Percentiles rank a stretch among this genome's conserved stretches.
phyloP scores from a whole-genome alignment of 30 jellyfish, hydroid and myxozoan genomes.

The Aurelia sp. region DNA sequence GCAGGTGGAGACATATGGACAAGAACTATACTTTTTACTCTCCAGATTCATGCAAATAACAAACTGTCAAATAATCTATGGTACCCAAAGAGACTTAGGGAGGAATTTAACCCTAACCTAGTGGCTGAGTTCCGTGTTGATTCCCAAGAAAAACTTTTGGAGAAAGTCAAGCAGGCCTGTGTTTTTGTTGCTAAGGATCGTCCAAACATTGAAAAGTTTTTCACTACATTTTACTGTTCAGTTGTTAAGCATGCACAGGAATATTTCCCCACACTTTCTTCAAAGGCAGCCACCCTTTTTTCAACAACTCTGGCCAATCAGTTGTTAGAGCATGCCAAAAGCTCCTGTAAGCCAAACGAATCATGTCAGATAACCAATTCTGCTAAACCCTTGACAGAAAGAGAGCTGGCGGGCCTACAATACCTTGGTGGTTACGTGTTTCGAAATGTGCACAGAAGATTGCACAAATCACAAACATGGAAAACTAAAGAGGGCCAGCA shows the following conservation, averaged over 20 bases:
- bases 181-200: slow-evolving; percentile 20
- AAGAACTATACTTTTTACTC: slow-evolving; percentile 5
- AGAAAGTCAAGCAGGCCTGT: slow-evolving; percentile 17
- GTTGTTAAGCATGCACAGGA: neutral
- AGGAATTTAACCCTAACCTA: slow-evolving; percentile 4
- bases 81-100: slow-evolving; percentile 22
- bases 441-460: too few species aligned
- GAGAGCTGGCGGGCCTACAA: slow-evolving; percentile 6
- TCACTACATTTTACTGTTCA: neutral
- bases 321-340: neutral
- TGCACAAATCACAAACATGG: too few species aligned
- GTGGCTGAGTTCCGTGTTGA: neutral
- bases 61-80: slow-evolving; percentile 17
- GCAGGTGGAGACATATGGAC: slow-evolving; percentile 18
- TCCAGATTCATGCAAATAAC: slow-evolving; percentile 10
- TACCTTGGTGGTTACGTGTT: too few species aligned
- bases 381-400: slow-evolving; percentile 17
- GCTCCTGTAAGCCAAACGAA: neutral
- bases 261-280: neutral
- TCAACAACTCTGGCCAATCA: neutral
- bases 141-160: slow-evolving; percentile 1
- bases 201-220: slow-evolving; percentile 21
- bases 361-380: neutral
- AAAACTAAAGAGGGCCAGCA: too few species aligned
- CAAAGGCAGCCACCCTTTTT: slow-evolving; percentile 5